Base-by-base conservation (phyloP, 2,797 vertebrate species). In the Anomalospiza imberbis region DNA sequence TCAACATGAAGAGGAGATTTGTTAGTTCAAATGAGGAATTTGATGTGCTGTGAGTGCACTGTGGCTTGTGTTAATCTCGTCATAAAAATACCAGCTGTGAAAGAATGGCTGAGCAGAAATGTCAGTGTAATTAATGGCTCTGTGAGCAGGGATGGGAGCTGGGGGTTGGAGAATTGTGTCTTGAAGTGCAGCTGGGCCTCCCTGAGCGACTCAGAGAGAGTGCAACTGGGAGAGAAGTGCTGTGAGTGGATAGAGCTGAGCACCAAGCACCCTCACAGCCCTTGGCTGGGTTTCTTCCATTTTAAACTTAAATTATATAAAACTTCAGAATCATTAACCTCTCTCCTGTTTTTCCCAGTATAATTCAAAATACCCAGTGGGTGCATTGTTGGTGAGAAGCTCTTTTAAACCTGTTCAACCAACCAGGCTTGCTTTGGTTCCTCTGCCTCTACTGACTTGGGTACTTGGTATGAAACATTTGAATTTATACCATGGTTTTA, bases 201-300 rank as follows among this genome's bases (percentile, higher is more conserved):
- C 40, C 32, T 0, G 0, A 32, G 17, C 4, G 0, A 7, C 53
- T 19, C 1, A 4, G 55, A 18, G 28, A 5, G 61, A n/a, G 28
- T 17, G 26, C 44, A 88, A 2, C 25, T n/a, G 17, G 62, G 40
- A 45, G 58, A 74, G 29, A 9, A 9, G 34, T 34, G 48, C 4
- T 57, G 15, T 29, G 66, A 50, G 62, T 58, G 15, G 66, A 7
- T 13, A 22, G 10, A 60, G 51, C 70, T 2, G 14, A 63, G 54
- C 42, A 54, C 32, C 0, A 0, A 40, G 47, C 31, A 21, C 34
- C 28, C 42, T 3, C 22, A 13, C 12, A 61, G 61, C 53, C 2
- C 0, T 51, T 77, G 42, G 31, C 57, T 60, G 53, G 0, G 5
- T 85, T 85, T 42, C 36, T 36, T 13, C 14, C 1, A 3, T 28